A percentile compares a stretch with the other conserved stretches of the same genome.
Conservation (phyloP, 2,888 invertebrate species). For the Odontomyia ornata region DNA sequence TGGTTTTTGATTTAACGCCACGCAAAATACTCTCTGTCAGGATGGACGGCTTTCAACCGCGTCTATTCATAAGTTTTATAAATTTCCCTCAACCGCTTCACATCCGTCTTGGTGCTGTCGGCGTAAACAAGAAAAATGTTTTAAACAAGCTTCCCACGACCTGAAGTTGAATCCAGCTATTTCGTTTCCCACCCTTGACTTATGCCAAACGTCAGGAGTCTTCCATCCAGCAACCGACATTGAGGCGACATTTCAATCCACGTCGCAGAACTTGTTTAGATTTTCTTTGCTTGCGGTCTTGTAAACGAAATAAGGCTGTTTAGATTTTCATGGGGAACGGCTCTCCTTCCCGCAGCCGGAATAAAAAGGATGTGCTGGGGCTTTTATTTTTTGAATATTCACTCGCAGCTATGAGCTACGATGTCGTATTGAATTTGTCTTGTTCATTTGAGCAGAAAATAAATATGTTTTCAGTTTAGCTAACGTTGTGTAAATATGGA, state of each 20-base stretch:
- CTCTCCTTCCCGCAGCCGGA: background rate
- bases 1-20: background rate
- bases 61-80: background rate
- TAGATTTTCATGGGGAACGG: background rate
- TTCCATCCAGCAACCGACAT: background rate
- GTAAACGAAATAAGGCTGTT: slow-evolving; percentile 5
- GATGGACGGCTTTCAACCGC: background rate
- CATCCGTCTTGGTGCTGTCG: slow-evolving; percentile 22
- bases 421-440: background rate
- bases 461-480: slow-evolving; percentile 4
- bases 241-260: background rate
- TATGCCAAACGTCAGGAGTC: background rate
- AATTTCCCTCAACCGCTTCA: slow-evolving; percentile 3
- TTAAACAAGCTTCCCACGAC: background rate
- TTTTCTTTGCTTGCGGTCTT: background rate
- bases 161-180: background rate
- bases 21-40: background rate
- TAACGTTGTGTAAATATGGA: background rate
- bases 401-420: background rate
- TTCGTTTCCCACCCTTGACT: background rate
- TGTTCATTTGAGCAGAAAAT: slow-evolving; percentile 4
- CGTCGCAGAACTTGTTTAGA: background rate
- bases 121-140: slow-evolving; percentile 18
- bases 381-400: background rate
- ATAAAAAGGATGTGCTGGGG: background rate